Evolutionary conservation across 1,140 invertebrate genomes (phyloP), one percentile per base, ranked within the genome.

Genomic region (Drosophila navojoa): DNA sequence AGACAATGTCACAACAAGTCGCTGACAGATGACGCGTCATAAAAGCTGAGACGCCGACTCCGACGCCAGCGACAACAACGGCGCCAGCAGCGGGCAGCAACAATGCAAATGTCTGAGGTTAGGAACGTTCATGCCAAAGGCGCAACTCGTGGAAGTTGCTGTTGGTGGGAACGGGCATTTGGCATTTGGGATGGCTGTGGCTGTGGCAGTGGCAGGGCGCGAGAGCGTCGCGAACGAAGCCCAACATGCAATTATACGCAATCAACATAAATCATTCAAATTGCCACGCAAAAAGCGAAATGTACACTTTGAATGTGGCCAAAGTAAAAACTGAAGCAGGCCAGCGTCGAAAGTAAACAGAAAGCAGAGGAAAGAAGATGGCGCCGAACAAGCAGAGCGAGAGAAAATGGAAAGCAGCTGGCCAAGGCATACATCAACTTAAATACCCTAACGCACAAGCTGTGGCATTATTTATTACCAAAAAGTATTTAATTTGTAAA

Each of bases 221-320:
- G 29, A 1, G n/a, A n/a, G 29, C 15, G 19, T 4, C 10, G 5
- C 27, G 38, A n/a, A 32, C 69, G 50, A 22, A 60, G 76, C 70
- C 78, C 74, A 85, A 86, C 81, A 87, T 86, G 82, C 81, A 86
- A 86, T 86, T 86, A 86, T 87, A 86, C 81, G 81, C 81, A 86
- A 86, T 86, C 81, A 86, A 86, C 81, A 86, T 86, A 86, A 86
- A 86, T 86, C 81, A 86, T 86, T 86, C 82, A 86, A 86, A 87
- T 86, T 86, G 81, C 82, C 81, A 50, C 64, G 54, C 35, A 59
- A 44, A 61, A 72, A 62, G 61, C 55, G 63, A 70, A 74, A 74
- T 74, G 66, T 74, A 74, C 66, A 62, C 71, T 69, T 50, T 59
- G 66, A 62, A 69, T 69, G 66, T 60, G 71, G 71, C 68, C 64